Evolutionary conservation across 2,888 invertebrate genomes (phyloP).

Genomic region (Coelopa pilipes): DNA sequence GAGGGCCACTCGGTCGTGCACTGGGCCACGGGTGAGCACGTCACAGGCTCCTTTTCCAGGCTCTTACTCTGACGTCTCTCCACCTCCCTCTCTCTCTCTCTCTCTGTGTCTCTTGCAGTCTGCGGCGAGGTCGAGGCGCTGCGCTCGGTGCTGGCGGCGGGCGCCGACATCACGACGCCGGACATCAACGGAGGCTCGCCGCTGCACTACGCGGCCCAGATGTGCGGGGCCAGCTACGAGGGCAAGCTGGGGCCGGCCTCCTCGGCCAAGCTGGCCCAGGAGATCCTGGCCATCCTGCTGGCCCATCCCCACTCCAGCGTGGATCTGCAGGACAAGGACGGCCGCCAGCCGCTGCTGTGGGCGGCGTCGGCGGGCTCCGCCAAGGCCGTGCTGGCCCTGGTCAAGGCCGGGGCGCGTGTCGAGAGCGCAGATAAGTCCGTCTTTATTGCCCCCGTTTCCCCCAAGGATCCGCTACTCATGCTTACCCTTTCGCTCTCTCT

Average conservation of each 20-base stretch:
- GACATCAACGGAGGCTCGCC: constrained; percentile 96
- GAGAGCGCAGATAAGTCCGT: constrained; percentile 81
- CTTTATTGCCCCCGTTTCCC: too few relatives aligned
- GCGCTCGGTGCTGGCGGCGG: constrained; percentile 83
- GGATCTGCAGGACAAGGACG: constrained; percentile 90
- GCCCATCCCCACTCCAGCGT: constrained; percentile 83
- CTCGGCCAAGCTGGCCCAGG: constrained; percentile 63
- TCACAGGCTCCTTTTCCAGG: background rate
- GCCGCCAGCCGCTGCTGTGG: constrained; percentile 95
- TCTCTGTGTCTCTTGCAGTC: constrained; percentile 70
- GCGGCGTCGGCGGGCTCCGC: constrained; percentile 96
- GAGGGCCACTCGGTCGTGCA: constrained; percentile 96
- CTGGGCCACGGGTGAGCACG: constrained; percentile 91
- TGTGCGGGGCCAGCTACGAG: constrained; percentile 86
- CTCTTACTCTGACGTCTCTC: background rate
- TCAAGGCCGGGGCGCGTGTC: constrained; percentile 86
- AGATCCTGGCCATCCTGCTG: constrained; percentile 82
- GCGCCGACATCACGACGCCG: constrained; percentile 87
- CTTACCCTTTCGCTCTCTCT: too few relatives aligned
- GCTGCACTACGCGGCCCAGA: constrained; percentile 96
- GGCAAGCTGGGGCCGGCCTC: constrained; percentile 65
- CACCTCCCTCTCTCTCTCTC: background rate
- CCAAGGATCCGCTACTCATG: background rate
- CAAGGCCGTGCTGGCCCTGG: constrained; percentile 88
- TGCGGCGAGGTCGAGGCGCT: constrained; percentile 93